Percentiles rank a stretch among this genome's conserved stretches.
Conservation (phyloP, 2,113 vertebrate genomes). For the Chaetodon trifascialis region DNA sequence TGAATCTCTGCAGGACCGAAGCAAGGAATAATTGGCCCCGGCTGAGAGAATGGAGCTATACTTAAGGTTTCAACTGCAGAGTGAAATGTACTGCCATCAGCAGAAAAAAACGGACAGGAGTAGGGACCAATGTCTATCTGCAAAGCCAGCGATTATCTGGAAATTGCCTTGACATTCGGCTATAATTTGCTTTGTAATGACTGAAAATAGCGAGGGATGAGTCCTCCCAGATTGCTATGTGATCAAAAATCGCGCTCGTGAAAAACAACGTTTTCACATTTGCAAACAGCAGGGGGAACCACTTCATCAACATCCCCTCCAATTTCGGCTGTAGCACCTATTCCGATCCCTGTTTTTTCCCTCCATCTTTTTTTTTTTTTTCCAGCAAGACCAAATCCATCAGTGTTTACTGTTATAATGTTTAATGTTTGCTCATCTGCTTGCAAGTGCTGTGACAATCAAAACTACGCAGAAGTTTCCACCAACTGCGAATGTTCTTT, state of each 20-base stretch:
- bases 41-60: conserved; percentile 66
- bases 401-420: conserved; percentile 73
- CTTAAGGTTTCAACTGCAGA: conserved; percentile 65
- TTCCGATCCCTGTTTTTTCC: conserved; percentile 6
- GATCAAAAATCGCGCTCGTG: conserved; percentile 66
- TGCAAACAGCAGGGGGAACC: conserved; percentile 59
- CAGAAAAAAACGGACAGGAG: conserved; percentile 55
- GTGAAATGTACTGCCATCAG: conserved; percentile 72
- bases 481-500: conserved; percentile 13
- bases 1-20: conserved; percentile 65
- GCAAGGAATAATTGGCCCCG: conserved; percentile 66
- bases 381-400: conserved; percentile 37
- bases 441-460: conserved; percentile 31
- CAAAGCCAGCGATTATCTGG: conserved; percentile 72
- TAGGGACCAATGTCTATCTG: conserved; percentile 54
- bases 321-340: conserved; percentile 15
- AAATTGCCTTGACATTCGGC: conserved; percentile 77
- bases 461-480: conserved; percentile 22
- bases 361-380: neutral
- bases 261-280: conserved; percentile 65
- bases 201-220: conserved; percentile 70
- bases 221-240: conserved; percentile 66
- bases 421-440: conserved; percentile 77
- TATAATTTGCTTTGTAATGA: conserved; percentile 78
- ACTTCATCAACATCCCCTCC: conserved; percentile 42